Conservation (phyloP, 1,140 invertebrate genomes). For the Episyrphus balteatus region DNA sequence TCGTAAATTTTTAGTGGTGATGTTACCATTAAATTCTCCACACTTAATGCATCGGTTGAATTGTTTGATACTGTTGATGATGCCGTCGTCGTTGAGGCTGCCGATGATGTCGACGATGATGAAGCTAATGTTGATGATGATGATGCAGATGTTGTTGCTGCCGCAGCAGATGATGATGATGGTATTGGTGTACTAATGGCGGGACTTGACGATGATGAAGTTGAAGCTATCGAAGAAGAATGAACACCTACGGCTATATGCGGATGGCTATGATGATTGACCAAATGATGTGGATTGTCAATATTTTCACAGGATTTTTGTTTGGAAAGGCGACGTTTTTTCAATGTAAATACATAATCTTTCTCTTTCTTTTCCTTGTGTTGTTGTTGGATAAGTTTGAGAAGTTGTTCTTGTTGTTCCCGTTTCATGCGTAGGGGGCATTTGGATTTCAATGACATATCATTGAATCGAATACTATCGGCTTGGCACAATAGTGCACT, state of each 20-base stretch:
- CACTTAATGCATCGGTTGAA: neutral
- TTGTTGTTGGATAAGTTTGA: conserved; percentile 3
- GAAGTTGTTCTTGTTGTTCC: conserved; percentile 15
- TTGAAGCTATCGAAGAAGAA: no score
- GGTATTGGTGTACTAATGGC: neutral
- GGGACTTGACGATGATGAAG: no score
- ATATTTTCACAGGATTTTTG: conserved; percentile 33
- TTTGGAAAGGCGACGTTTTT: conserved; percentile 32
- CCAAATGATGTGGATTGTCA: conserved; percentile 3
- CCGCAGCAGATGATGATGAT: neutral
- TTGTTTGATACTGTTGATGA: conserved; percentile 7
- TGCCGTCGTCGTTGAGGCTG: neutral
- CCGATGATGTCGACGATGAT: neutral
- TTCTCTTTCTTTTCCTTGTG: conserved; percentile 31
- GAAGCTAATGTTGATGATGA: conserved; percentile 8
- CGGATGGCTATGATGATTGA: neutral
- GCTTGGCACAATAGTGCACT: conserved; percentile 62
- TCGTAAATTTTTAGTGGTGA: conserved; percentile 27
- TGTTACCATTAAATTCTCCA: conserved; percentile 10
- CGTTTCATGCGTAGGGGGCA: conserved; percentile 23
- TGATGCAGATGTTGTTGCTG: conserved; percentile 7
- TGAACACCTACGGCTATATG: neutral
- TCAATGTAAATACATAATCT: conserved; percentile 29
- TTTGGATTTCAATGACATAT: conserved; percentile 20
- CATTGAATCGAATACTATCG: conserved; percentile 29